phyloP scores from a whole-genome alignment of 2,888 invertebrate genomes.

The Cheilosia impressa region DNA sequence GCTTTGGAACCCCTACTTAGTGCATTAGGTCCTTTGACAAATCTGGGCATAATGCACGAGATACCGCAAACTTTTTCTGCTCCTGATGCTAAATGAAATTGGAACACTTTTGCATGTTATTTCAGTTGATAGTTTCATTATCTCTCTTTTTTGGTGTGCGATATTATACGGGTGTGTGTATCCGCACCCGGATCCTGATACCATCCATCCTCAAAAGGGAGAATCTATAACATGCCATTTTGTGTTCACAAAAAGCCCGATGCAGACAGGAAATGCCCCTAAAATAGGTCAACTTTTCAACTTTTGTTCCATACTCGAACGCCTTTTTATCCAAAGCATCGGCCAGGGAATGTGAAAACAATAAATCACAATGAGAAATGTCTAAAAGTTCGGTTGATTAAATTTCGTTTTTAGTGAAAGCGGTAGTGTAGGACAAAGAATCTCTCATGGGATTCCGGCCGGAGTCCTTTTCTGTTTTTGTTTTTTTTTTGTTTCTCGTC shows the following conservation, averaged over 20 bases:
- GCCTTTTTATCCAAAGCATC: slow-evolving; percentile 53
- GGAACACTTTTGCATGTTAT: slow-evolving; percentile 12
- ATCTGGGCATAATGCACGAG: not conserved
- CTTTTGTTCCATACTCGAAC: slow-evolving; percentile 63
- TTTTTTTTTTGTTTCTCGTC: slow-evolving; percentile 5
- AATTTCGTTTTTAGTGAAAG: slow-evolving; percentile 74
- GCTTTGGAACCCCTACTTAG: no score
- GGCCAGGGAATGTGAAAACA: slow-evolving; percentile 73
- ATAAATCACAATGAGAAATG: slow-evolving; percentile 75
- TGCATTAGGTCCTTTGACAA: no score
- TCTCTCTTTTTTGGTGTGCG: not conserved
- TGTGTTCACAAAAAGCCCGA: slow-evolving; percentile 42
- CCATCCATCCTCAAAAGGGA: slow-evolving; percentile 36
- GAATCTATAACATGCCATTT: slow-evolving; percentile 57
- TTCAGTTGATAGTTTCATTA: slow-evolving; percentile 15
- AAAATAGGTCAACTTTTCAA: slow-evolving; percentile 74
- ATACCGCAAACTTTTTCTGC: not conserved
- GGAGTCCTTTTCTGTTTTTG: slow-evolving; percentile 64
- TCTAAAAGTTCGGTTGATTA: slow-evolving; percentile 75
- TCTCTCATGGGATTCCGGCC: slow-evolving; percentile 66
- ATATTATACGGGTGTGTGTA: not conserved
- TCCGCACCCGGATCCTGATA: slow-evolving; percentile 10
- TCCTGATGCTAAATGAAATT: not conserved
- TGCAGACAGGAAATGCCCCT: slow-evolving; percentile 73
- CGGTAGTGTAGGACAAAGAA: slow-evolving; percentile 61